phyloP scores from a whole-genome alignment of 2,113 vertebrate species.

The Epinephelus fuscoguttatus region DNA sequence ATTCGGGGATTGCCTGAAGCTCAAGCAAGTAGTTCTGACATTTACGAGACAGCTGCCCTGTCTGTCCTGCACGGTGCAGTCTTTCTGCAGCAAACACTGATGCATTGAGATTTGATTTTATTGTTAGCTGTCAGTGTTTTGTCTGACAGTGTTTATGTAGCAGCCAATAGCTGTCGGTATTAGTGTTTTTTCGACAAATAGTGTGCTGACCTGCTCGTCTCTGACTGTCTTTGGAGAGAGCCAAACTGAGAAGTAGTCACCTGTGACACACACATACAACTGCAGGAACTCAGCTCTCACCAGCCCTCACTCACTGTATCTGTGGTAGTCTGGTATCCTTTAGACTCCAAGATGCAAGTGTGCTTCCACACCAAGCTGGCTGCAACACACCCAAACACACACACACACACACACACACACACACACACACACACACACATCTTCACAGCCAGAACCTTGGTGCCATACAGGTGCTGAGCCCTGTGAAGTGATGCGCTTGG shows the following conservation, averaged over 20 bases:
- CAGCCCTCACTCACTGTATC: background rate
- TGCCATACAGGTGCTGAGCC: constrained; percentile 33
- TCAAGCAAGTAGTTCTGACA: background rate
- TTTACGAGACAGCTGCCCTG: constrained; percentile 3
- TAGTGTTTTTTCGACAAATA: constrained; percentile 37
- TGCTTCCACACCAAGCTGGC: background rate
- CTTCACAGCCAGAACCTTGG: constrained; percentile 7
- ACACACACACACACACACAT: constrained; percentile 8
- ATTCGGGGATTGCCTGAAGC: background rate
- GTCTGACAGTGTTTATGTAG: constrained; percentile 19
- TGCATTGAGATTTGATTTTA: constrained; percentile 13
- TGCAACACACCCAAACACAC: constrained; percentile 21
- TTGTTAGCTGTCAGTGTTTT: constrained; percentile 33
- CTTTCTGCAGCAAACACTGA: background rate
- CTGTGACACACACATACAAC: constrained; percentile 13
- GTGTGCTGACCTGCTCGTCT: constrained; percentile 28
- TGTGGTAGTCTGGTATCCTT: background rate
- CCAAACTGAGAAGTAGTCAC: background rate
- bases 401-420: constrained; percentile 12
- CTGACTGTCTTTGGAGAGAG: constrained; percentile 6
- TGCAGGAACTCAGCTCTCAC: background rate
- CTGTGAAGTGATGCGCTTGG: constrained; percentile 42
- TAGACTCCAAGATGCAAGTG: background rate
- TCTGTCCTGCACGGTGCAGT: background rate
- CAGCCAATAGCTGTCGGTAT: constrained; percentile 33